Base-by-base conservation (phyloP, 2,113 vertebrate genomes). In the Gallinago jamesoni region DNA sequence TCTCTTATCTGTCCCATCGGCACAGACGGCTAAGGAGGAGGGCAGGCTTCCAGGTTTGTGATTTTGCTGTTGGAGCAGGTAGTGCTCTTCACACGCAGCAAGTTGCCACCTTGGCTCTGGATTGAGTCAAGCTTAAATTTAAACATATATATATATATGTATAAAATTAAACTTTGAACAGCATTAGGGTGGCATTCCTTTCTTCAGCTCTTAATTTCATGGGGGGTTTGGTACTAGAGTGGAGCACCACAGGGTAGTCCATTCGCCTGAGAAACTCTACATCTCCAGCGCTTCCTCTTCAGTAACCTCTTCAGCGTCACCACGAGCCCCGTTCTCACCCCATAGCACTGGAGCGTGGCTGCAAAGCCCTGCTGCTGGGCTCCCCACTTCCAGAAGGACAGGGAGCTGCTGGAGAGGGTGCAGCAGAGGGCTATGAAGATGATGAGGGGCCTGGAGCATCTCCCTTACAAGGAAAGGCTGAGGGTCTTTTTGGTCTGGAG, bases 61-160 rank as follows among this genome's bases (percentile, higher is more conserved):
- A 4, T 23, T 69, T 63, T 37, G 30, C 70, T 62, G 0, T 48
- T 18, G 2, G 39, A 57, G 59, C 48, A 18, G 2, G 0, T 18
- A 14, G 22, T 15, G 14, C 55, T 39, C 19, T 16, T 63, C 24
- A 15, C 12, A 8, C 24, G 1, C 33, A 33, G 45, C 37, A 11
- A 0, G 68, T 33, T 86, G 43, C 28, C 12, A 2, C 28, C 55
- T n/a, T 64, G 47, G 80, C 52, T 72, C 28, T 47, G 43, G 12
- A 7, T 43, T 83, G 37, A 63, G 59, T 43, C 39, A 53, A n/a
- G 13, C 39, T 87, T n/a, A 50, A 86, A 86, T 64, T 45, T 60
- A 60, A 83, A 56, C 20, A 4, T 4, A 48, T 11, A 48, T 12
- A 18, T 28, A 28, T 53, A 53, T 16, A 52, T 52, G 24, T 25